phyloP scores from a whole-genome alignment of 1,140 invertebrate species.

The Diachasmimorpha longicaudata region DNA sequence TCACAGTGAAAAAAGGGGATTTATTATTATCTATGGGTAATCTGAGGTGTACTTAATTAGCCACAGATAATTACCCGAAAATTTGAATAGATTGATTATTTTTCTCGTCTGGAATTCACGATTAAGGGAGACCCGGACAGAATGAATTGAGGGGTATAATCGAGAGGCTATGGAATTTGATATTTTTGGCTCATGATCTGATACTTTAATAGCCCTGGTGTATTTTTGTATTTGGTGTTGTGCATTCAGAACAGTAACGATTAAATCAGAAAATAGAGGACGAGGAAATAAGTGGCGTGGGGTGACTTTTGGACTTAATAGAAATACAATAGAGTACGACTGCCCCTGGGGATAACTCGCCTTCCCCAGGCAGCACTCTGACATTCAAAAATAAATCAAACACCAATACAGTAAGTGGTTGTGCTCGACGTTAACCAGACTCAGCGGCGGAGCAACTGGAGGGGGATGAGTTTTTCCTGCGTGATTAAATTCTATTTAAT shows the following conservation, averaged over 20 bases:
- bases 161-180: no score
- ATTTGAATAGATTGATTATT: neutral
- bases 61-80: neutral
- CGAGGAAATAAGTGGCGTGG: slow-evolving; percentile 29
- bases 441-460: neutral
- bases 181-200: no score
- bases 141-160: no score
- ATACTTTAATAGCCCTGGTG: no score
- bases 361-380: slow-evolving; percentile 53
- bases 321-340: slow-evolving; percentile 53
- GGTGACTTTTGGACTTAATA: slow-evolving; percentile 49
- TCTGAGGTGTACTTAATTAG: slow-evolving; percentile 49
- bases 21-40: no score
- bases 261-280: slow-evolving; percentile 34
- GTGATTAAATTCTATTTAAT: slow-evolving; percentile 60
- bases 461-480: neutral
- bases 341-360: slow-evolving; percentile 8
- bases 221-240: no score
- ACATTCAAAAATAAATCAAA: slow-evolving; percentile 58
- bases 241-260: neutral
- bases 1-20: no score
- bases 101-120: no score
- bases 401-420: slow-evolving; percentile 62
- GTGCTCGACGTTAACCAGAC: slow-evolving; percentile 58
- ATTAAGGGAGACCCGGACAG: no score